Base-by-base conservation (phyloP, 2,797 vertebrate genomes). In the Brachyalestes nurse region DNA sequence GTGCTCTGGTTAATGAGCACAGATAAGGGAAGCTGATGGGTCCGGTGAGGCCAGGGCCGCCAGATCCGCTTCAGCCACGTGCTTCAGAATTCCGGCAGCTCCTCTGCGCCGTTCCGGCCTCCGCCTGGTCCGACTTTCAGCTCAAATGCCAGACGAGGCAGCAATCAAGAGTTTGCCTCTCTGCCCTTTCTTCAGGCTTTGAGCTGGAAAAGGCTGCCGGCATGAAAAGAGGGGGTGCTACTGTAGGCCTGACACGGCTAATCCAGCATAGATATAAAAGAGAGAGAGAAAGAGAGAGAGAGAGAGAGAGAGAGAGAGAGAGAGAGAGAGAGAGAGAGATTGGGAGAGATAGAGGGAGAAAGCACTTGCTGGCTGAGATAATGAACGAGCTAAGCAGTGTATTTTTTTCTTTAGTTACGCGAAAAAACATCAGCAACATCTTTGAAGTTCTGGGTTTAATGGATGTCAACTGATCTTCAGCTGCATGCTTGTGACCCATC, bases 1-100 rank as follows among this genome's bases (percentile, higher is more conserved):
- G 45, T 51, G 65, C 69, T 75, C 55, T 45, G 72, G 77, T 81
- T 83, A 87, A 86, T 83, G 83, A 82, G 82, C 72, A 65, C 72
- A 84, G 86, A 87, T 86, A 80, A 84, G 76, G 81, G 61, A 85
- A 71, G 75, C 82, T 85, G 82, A 84, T 86, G 81, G 71, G 77
- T 76, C 86, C 80, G 55, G 65, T 40, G 28, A 42, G 75, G 65
- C 65, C 65, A 67, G 65, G n/a, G 65, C 38, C 65, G 65, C 38
- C 65, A 67, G 65, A 67, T 45, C 38, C 8, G 40, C 65, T 45
- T n/a, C 40, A 67, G 34, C 65, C 65, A 40, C 9, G 19, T n/a
- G 65, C 65, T 67, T 67, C 65, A 67, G 65, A 67, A 67, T 67
- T 45, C 51, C 75, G 34, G 38, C 57, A 57, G 70, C 75, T 65